Evolutionary conservation across 2,113 vertebrate species (phyloP).

Genomic region (Excalfactoria chinensis): DNA sequence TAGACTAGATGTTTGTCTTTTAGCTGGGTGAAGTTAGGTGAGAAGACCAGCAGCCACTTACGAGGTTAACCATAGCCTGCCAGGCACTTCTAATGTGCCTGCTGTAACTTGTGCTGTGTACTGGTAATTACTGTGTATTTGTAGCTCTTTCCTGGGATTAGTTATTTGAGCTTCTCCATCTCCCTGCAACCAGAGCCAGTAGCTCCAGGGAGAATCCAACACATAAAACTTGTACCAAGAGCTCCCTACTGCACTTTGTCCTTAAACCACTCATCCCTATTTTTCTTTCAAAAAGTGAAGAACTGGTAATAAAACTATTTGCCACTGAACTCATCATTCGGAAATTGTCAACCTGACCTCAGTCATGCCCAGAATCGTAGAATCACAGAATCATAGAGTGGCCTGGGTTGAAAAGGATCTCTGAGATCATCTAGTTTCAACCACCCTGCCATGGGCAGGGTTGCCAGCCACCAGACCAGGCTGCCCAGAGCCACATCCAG

Average conservation of each 20-base stretch:
- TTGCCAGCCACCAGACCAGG: no score
- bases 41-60: not conserved
- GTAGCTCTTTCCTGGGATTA: slow-evolving; percentile 7
- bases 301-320: not conserved
- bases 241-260: not conserved
- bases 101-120: slow-evolving; percentile 1
- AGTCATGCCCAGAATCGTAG: not conserved
- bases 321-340: not conserved
- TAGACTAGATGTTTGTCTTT: not conserved
- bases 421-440: no score
- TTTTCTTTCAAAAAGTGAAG: not conserved
- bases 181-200: not conserved
- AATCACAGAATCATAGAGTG: no score
- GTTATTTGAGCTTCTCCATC: not conserved
- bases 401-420: no score
- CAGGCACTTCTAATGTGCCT: not conserved
- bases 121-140: slow-evolving; percentile 11
- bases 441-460: no score
- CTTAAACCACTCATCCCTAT: not conserved
- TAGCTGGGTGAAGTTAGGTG: not conserved
- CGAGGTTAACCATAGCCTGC: not conserved
- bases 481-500: not conserved
- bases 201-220: slow-evolving; percentile 40
- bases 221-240: not conserved
- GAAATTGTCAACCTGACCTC: not conserved